Evolutionary conservation across 2,113 vertebrate genomes (phyloP), one percentile per base, ranked within the genome.

Genomic region (Xyliphius kryptos): DNA sequence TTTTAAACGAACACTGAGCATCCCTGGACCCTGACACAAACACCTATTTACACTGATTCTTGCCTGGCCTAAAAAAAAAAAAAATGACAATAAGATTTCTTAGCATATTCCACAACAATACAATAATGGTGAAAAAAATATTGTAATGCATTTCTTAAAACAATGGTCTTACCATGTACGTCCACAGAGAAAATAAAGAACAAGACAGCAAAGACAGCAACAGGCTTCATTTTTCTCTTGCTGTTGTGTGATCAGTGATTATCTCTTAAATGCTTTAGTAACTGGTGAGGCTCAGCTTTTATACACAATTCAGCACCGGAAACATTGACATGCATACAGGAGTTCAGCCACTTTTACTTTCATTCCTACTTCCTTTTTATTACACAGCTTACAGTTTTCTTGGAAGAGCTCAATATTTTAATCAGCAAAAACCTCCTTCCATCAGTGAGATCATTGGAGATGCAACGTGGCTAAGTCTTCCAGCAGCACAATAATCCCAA

Each of bases 141-240:
- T 32, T 1, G 26, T 32, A 32, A 32, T 32, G 26, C 26, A 32
- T 32, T 6, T 32, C 26, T 32, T 32, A 32, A 32, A 32, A 6
- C 26, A 32, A 32, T 32, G 26, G 7, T 32, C 26, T 32, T 69
- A 73, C 67, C 67, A 58, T 66, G 46, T 22, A 37, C 59, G 43
- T 13, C 7, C 20, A 46, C 41, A 20, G 62, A 5, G 20, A 68
- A 5, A 21, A 69, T 20, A 32, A 26, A 60, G 20, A 43, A 52
- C 16, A 66, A 5, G 11, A 36, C 36, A 21, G 66, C 3, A 14
- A 73, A 20, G 57, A 21, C 67, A 36, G 52, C 61, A 14, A 19
- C 12, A 52, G 43, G 38, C 67, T 63, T 73, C 71, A 73, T 73
- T 52, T 54, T 61, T 10, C 21, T 47, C 15, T 36, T 6, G 38